These are phyloP conservation scores for Gymnocypris eckloni DNA, from an alignment of 2,797 vertebrate species.

Conservation along the genomic window DNA sequence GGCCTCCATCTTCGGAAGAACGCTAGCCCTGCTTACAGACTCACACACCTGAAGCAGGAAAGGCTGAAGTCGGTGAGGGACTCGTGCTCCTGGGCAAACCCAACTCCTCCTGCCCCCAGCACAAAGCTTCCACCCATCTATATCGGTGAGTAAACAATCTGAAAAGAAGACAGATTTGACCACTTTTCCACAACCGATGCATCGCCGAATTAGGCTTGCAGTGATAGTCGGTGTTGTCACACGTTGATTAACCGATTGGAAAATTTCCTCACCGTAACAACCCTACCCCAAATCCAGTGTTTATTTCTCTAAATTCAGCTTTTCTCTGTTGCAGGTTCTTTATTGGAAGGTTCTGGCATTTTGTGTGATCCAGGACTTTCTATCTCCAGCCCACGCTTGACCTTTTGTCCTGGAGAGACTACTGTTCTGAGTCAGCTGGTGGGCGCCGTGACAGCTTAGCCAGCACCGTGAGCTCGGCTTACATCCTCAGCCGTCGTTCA, in stretches of 20 bases:
- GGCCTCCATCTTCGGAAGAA: slow-evolving; percentile 85
- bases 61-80: slow-evolving; percentile 89
- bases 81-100: slow-evolving; percentile 86
- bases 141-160: slow-evolving; percentile 68
- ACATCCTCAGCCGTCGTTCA: slow-evolving; percentile 87
- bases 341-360: slow-evolving; percentile 76
- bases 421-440: slow-evolving; percentile 81
- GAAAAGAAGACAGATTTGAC: background rate
- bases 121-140: slow-evolving; percentile 89
- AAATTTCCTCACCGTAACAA: no score
- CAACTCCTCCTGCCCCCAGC: slow-evolving; percentile 78
- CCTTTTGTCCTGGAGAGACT: slow-evolving; percentile 79
- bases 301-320: background rate
- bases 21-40: slow-evolving; percentile 78
- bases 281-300: background rate
- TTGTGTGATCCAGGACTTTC: slow-evolving; percentile 71
- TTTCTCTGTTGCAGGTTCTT: slow-evolving; percentile 74
- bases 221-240: no score
- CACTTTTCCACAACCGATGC: background rate
- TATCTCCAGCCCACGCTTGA: slow-evolving; percentile 79
- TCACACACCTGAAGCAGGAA: slow-evolving; percentile 90
- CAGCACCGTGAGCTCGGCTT: slow-evolving; percentile 88
- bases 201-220: no score
- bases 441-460: slow-evolving; percentile 86
- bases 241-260: no score